phyloP scores from a whole-genome alignment of 2,888 invertebrate species.

The Noctua janthina region DNA sequence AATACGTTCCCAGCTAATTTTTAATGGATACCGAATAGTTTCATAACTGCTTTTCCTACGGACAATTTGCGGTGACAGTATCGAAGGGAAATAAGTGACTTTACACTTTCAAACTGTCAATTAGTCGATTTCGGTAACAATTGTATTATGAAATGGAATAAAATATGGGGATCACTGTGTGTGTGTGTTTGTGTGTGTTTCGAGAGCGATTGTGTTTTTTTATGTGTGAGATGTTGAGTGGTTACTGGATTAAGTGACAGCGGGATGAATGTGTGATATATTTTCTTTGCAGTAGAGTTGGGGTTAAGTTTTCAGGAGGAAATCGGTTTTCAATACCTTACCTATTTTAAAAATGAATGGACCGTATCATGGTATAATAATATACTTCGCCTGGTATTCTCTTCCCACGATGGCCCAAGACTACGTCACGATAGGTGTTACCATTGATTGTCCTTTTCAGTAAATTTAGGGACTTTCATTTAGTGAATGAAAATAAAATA shows the following conservation, averaged over 20 bases:
- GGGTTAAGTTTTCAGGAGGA: neutral
- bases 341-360: too few species aligned
- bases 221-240: neutral
- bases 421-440: too few species aligned
- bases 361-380: too few species aligned
- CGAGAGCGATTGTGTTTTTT: neutral
- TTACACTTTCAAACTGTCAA: slow-evolving; percentile 72
- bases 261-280: neutral
- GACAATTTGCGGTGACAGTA: slow-evolving; percentile 71
- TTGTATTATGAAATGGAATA: slow-evolving; percentile 63
- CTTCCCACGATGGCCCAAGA: too few species aligned
- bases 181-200: neutral
- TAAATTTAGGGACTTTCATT: too few species aligned
- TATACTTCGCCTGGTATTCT: too few species aligned
- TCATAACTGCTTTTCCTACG: slow-evolving; percentile 63
- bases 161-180: slow-evolving; percentile 41
- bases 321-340: too few species aligned
- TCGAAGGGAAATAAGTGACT: slow-evolving; percentile 61
- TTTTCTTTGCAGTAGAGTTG: neutral
- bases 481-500: too few species aligned
- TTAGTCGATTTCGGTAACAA: slow-evolving; percentile 62
- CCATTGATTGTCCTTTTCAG: too few species aligned
- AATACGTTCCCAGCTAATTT: slow-evolving; percentile 79
- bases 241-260: neutral
- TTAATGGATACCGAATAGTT: slow-evolving; percentile 76